Evolutionary conservation across 2,113 vertebrate genomes (phyloP).

Genomic region (Dipodomys spectabilis): DNA sequence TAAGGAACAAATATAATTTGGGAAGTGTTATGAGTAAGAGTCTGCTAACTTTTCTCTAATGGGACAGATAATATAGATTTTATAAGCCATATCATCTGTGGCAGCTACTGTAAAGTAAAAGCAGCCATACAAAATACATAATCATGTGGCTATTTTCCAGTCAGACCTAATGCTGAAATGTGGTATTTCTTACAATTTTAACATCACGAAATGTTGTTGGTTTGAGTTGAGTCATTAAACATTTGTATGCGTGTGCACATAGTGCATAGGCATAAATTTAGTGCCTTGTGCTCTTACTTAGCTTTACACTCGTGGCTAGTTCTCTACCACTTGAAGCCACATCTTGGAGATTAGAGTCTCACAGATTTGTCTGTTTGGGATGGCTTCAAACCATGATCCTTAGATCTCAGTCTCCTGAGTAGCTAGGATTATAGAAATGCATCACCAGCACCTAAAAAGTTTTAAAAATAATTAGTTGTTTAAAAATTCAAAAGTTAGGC

Average conservation of each 20-base stretch:
- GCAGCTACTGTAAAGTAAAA: background rate
- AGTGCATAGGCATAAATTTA: no score
- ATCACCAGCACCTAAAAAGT: no score
- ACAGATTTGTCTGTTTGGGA: no score
- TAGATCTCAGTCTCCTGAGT: no score
- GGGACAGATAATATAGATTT: background rate
- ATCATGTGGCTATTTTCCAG: background rate
- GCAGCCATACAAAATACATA: background rate
- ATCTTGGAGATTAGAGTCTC: no score
- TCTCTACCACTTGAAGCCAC: no score
- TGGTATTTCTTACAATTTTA: constrained; percentile 49
- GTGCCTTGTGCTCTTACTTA: no score
- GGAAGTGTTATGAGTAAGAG: background rate
- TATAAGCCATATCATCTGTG: background rate
- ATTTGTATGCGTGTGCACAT: no score
- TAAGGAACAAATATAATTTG: constrained; percentile 34
- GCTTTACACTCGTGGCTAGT: no score
- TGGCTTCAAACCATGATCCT: no score
- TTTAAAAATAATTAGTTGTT: background rate
- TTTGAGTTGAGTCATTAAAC: background rate
- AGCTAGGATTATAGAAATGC: no score
- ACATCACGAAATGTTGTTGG: background rate
- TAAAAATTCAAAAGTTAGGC: background rate
- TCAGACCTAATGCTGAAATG: background rate
- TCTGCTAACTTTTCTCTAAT: constrained; percentile 14